Evolutionary conservation across 2,113 vertebrate species (phyloP), one percentile per base, ranked within the genome.

Genomic region (Salvelinus fontinalis): DNA sequence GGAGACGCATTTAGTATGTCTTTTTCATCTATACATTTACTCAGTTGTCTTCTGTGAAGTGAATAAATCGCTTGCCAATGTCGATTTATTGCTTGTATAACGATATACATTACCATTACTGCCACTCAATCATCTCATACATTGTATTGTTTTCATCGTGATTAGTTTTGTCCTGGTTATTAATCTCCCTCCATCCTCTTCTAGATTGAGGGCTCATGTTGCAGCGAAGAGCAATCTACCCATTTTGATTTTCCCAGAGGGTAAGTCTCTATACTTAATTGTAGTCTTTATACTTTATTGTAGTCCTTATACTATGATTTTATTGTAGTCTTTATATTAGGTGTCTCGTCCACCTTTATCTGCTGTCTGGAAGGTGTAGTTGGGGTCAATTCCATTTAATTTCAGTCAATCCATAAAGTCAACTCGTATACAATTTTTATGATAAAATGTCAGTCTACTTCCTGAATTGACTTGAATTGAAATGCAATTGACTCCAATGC

Each of bases 171-270:
- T 48, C 67, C 20, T 69, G 34, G 18, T 22, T 44, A 48, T 69
- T 44, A 18, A 48, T 76, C 68, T 31, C 3, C 22, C 8, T 31
- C 13, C 67, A 11, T 44, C 39, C 39, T 44, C 39, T 44, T 9
- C 51, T 88, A 99, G 97, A 81, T 89, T 99, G 29, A 94, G 74
- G 84, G 95, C 95, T 89, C 97, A 99, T 1, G 87, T 97, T 20
- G 91, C 94, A 0, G 95, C 96, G 72, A 96, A 92, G 91, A 94
- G 87, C 86, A 98, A 99, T 86, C 92, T 97, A 64, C 97, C 97
- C 0, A 98, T 99, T 81, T 87, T 99, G 81, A 99, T 99, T 77
- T 99, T 99, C 81, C 97, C 97, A 80, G 97, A 99, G 95, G 97
- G 97, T 99, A 92, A 93, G 94, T 39, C 34, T 8, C 2, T 39